Percentiles rank a stretch among this genome's conserved stretches.
These are phyloP conservation scores for Pangasianodon hypophthalmus DNA, from an alignment of 2,113 vertebrate species.

Conservation along the genomic window DNA sequence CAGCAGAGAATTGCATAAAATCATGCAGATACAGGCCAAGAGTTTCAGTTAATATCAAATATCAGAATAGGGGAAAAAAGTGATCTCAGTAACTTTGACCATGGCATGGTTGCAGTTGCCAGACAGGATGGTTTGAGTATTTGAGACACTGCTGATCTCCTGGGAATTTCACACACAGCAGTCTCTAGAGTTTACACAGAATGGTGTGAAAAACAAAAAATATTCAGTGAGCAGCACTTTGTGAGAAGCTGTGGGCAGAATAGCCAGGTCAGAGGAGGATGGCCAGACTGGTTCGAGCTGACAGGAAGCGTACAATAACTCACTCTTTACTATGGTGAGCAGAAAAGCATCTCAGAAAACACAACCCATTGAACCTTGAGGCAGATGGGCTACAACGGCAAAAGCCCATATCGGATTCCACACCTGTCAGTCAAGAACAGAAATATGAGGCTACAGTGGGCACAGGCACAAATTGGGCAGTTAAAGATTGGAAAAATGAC, in stretches of 20 bases:
- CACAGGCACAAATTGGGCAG: neutral
- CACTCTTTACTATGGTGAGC: neutral
- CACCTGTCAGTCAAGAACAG: neutral
- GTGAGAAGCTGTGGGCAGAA: neutral
- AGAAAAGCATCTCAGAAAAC: neutral
- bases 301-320: neutral
- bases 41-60: no score
- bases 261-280: no score
- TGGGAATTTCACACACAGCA: no score
- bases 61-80: no score
- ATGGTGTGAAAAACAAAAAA: neutral
- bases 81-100: no score
- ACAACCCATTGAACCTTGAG: neutral
- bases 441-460: neutral
- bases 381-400: neutral
- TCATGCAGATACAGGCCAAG: no score
- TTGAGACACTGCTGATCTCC: neutral
- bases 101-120: no score
- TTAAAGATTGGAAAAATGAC: neutral
- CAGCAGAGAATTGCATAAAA: no score
- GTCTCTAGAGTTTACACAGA: neutral
- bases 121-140: neutral
- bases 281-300: neutral
- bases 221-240: neutral
- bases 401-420: neutral